phyloP scores from a whole-genome alignment of 2,888 invertebrate genomes.

The Nemotelus nigrinus region DNA sequence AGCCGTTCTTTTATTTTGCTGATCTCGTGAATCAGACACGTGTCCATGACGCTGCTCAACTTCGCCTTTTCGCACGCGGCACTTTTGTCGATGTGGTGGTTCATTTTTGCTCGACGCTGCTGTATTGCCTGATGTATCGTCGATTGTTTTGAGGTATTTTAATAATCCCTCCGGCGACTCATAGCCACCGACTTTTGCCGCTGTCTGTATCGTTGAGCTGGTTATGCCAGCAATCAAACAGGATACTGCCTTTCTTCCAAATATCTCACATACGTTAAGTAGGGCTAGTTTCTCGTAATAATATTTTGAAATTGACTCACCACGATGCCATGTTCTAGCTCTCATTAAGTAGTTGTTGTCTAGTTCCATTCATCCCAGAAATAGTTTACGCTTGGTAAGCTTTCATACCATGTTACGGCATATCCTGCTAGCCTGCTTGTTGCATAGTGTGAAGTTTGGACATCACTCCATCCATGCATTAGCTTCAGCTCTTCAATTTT shows the following conservation, averaged over 20 bases:
- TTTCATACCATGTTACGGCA: slow-evolving; percentile 43
- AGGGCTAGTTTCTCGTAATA: slow-evolving; percentile 47
- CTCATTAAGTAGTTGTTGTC: slow-evolving; percentile 39
- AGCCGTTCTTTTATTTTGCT: neutral
- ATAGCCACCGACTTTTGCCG: slow-evolving; percentile 43
- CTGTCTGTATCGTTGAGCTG: slow-evolving; percentile 37
- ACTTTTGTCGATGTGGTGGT: neutral
- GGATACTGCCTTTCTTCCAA: slow-evolving; percentile 34
- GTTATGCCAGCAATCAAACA: slow-evolving; percentile 46
- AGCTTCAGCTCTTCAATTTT: slow-evolving; percentile 43
- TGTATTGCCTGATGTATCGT: neutral
- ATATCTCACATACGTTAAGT: slow-evolving; percentile 37
- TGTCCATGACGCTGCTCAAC: neutral
- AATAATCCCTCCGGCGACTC: slow-evolving; percentile 42
- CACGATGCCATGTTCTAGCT: slow-evolving; percentile 16
- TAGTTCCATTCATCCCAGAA: slow-evolving; percentile 45
- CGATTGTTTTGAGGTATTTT: slow-evolving; percentile 45
- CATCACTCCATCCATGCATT: slow-evolving; percentile 45
- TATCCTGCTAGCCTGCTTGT: slow-evolving; percentile 33
- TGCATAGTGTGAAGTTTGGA: slow-evolving; percentile 41
- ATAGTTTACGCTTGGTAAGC: slow-evolving; percentile 42
- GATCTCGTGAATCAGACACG: neutral
- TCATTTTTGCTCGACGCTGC: neutral
- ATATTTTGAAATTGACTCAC: slow-evolving; percentile 41
- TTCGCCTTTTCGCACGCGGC: neutral